These are phyloP conservation scores for Zygaena filipendulae DNA, from an alignment of 2,888 invertebrate species.

Conservation along the genomic window DNA sequence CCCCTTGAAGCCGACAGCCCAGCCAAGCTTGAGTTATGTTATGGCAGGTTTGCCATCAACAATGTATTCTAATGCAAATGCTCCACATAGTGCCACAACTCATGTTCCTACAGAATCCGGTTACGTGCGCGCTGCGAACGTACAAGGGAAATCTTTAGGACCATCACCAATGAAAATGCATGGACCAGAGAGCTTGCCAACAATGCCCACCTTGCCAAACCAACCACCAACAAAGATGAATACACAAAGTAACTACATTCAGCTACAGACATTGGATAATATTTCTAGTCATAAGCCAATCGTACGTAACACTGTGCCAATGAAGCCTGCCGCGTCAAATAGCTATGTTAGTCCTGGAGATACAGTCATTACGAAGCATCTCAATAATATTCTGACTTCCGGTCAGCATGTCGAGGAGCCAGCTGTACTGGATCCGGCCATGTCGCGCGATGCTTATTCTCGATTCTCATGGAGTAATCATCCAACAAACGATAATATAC, in stretches of 20 bases:
- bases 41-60: conserved; percentile 51
- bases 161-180: conserved; percentile 38
- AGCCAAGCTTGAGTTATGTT: conserved; percentile 51
- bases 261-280: conserved; percentile 50
- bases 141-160: conserved; percentile 38
- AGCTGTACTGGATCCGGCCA: conserved; percentile 51
- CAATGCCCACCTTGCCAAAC: conserved; percentile 51
- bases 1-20: conserved; percentile 24
- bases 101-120: conserved; percentile 38
- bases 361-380: conserved; percentile 52
- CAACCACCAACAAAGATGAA: conserved; percentile 37
- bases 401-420: conserved; percentile 46
- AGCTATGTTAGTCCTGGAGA: conserved; percentile 54
- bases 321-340: conserved; percentile 36
- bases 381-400: conserved; percentile 46
- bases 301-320: conserved; percentile 35
- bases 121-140: conserved; percentile 49
- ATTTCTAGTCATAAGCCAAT: conserved; percentile 50
- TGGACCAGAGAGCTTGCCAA: conserved; percentile 55
- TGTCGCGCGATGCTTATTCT: conserved; percentile 62
- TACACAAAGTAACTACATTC: conserved; percentile 51
- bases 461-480: conserved; percentile 63
- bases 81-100: conserved; percentile 25
- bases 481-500: conserved; percentile 54
- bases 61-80: conserved; percentile 43